Conservation (phyloP, 2,888 invertebrate genomes). For the Clivina fossor region DNA sequence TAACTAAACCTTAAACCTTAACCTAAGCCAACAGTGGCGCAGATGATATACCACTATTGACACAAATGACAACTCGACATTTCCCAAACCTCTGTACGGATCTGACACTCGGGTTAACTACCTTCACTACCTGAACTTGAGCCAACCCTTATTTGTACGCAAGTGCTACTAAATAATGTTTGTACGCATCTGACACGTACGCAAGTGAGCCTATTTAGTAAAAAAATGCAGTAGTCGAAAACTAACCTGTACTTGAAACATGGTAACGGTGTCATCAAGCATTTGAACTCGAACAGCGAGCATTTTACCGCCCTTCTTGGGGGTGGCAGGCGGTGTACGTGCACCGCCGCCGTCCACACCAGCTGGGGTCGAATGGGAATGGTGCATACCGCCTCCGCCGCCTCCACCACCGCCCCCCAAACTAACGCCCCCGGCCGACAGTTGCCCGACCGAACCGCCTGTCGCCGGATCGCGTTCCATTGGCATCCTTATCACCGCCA, state of each 20-base stretch:
- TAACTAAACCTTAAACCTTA: too few relatives aligned
- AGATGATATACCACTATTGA: too few relatives aligned
- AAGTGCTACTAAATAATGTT: too few relatives aligned
- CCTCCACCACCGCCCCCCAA: slow-evolving; percentile 45
- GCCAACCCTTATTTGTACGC: too few relatives aligned
- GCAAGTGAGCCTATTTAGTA: neutral
- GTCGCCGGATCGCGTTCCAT: slow-evolving; percentile 45
- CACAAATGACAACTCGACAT: too few relatives aligned
- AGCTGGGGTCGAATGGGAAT: slow-evolving; percentile 81
- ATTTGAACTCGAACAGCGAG: slow-evolving; percentile 84
- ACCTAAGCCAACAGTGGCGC: too few relatives aligned
- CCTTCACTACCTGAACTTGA: too few relatives aligned
- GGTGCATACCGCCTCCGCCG: slow-evolving; percentile 65
- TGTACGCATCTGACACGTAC: too few relatives aligned
- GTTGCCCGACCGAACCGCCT: slow-evolving; percentile 52
- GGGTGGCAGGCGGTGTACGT: slow-evolving; percentile 77
- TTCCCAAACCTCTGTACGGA: too few relatives aligned
- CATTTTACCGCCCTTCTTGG: slow-evolving; percentile 85
- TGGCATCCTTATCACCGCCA: slow-evolving; percentile 36
- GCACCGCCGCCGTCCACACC: slow-evolving; percentile 74
- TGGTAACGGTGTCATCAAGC: slow-evolving; percentile 85
- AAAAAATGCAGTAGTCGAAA: neutral
- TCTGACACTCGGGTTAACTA: too few relatives aligned
- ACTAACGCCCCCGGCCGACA: slow-evolving; percentile 48
- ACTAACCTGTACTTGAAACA: slow-evolving; percentile 89